phyloP scores from a whole-genome alignment of 2,888 invertebrate genomes.

The Megastigmus dorsalis region DNA sequence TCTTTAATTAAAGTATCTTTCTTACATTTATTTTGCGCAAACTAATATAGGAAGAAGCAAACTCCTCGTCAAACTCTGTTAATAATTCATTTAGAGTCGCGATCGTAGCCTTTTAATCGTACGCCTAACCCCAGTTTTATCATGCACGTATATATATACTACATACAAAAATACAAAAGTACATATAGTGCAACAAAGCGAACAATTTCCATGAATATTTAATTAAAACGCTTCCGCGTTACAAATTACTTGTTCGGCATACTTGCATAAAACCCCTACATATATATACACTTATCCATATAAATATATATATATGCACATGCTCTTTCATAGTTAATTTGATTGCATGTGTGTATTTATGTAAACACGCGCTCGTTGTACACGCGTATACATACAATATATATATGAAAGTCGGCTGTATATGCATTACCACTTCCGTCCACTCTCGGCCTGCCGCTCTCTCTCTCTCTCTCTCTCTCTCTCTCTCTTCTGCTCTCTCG shows the following conservation, averaged over 20 bases:
- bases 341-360: constrained; percentile 17
- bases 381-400: neutral
- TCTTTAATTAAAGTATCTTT: too few relatives aligned
- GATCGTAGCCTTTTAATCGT: too few relatives aligned
- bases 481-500: too few relatives aligned
- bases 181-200: too few relatives aligned
- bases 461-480: neutral
- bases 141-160: too few relatives aligned
- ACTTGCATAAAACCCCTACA: neutral
- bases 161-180: neutral
- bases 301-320: constrained; percentile 4
- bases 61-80: too few relatives aligned
- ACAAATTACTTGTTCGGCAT: neutral
- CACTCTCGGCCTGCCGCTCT: neutral
- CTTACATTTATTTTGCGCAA: too few relatives aligned
- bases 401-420: too few relatives aligned
- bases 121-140: too few relatives aligned
- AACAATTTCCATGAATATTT: constrained; percentile 11
- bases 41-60: too few relatives aligned
- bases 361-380: neutral
- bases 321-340: constrained; percentile 32
- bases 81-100: too few relatives aligned
- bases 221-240: neutral
- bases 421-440: too few relatives aligned
- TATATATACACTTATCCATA: neutral